These are phyloP conservation scores for Nomada fabriciana DNA, from an alignment of 2,888 invertebrate genomes.

Conservation along the genomic window DNA sequence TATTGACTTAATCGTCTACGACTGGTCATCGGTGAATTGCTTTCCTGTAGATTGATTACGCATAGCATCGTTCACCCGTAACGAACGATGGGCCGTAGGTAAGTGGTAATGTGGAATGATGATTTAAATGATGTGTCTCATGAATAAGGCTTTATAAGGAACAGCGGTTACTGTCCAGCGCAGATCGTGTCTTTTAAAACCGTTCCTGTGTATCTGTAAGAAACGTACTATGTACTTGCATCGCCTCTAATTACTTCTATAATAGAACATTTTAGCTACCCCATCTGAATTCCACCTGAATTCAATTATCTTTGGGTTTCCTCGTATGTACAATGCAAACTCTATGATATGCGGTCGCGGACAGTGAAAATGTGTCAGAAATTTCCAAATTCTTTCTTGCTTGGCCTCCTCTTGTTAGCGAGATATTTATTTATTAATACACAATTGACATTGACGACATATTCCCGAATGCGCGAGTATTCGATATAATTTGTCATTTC, in stretches of 20 bases:
- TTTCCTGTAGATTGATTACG: slow-evolving; percentile 41
- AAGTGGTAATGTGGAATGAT: slow-evolving; percentile 46
- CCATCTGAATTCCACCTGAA: too few relatives aligned
- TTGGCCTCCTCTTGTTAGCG: too few relatives aligned
- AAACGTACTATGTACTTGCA: neutral
- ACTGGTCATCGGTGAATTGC: slow-evolving; percentile 33
- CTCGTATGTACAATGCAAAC: too few relatives aligned
- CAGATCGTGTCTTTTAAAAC: slow-evolving; percentile 34
- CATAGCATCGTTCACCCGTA: slow-evolving; percentile 41
- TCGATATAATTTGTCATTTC: slow-evolving; percentile 49
- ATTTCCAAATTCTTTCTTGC: too few relatives aligned
- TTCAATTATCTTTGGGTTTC: too few relatives aligned
- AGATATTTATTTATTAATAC: slow-evolving; percentile 26
- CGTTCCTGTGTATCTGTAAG: neutral
- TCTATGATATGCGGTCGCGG: neutral
- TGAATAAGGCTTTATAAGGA: slow-evolving; percentile 54
- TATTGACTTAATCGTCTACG: slow-evolving; percentile 28
- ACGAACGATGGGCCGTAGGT: slow-evolving; percentile 26
- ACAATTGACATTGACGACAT: slow-evolving; percentile 45
- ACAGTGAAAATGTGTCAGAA: neutral
- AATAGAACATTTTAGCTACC: too few relatives aligned
- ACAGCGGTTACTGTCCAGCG: slow-evolving; percentile 47
- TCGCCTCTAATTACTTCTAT: slow-evolving; percentile 9
- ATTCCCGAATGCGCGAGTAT: neutral
- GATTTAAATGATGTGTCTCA: slow-evolving; percentile 46